Evolutionary conservation across 1,140 invertebrate genomes (phyloP).

Genomic region (Eubasilissa regina): DNA sequence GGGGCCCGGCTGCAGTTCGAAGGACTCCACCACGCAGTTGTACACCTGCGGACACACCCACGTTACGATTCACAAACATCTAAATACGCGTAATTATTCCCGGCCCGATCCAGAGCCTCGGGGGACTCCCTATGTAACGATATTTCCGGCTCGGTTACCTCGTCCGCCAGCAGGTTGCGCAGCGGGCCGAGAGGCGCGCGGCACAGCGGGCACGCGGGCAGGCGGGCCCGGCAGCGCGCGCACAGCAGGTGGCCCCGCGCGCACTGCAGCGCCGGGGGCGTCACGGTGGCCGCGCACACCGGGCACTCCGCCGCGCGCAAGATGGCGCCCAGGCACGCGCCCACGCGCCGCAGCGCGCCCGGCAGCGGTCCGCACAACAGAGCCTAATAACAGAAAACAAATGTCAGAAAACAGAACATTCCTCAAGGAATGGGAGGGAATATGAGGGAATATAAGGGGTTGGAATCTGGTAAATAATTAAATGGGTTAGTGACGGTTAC

Average conservation of each 20-base stretch:
- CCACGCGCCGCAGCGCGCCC: constrained; percentile 69
- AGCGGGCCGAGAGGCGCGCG: constrained; percentile 65
- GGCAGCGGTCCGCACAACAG: constrained; percentile 73
- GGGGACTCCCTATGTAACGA: too few relatives aligned
- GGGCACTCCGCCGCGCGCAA: constrained; percentile 77
- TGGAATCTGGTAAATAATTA: background rate
- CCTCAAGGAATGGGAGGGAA: background rate
- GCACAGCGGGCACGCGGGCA: constrained; percentile 61
- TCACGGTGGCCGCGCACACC: constrained; percentile 74
- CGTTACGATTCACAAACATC: too few relatives aligned
- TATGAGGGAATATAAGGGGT: background rate
- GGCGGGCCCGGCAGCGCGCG: constrained; percentile 73
- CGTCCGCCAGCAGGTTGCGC: constrained; percentile 73
- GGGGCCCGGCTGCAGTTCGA: constrained; percentile 66
- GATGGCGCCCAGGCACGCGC: constrained; percentile 69
- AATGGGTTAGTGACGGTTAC: too few relatives aligned
- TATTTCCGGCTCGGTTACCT: too few relatives aligned
- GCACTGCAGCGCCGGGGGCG: constrained; percentile 77
- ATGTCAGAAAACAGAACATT: background rate
- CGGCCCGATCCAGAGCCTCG: too few relatives aligned
- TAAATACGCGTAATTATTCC: too few relatives aligned
- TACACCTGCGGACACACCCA: too few relatives aligned
- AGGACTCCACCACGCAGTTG: constrained; percentile 68
- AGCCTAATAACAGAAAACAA: constrained; percentile 63
- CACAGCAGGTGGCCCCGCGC: constrained; percentile 79